Evolutionary conservation across 2,797 vertebrate genomes (phyloP).

Genomic region (Oreortyx pictus): DNA sequence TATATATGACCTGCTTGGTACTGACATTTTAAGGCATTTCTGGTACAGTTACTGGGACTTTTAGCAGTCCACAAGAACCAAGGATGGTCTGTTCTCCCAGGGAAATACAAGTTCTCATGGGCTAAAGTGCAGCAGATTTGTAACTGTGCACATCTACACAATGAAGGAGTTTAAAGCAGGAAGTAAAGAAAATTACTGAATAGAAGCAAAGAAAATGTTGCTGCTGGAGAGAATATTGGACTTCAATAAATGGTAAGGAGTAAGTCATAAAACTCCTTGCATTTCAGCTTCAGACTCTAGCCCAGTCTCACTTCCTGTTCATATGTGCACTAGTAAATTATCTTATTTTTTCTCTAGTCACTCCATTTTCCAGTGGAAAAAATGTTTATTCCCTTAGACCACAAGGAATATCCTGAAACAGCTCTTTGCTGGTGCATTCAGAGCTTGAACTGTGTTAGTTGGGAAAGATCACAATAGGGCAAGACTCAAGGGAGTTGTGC

Average conservation of each 20-base stretch:
- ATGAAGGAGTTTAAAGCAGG: background rate
- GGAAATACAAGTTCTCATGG: background rate
- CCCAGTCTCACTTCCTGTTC: background rate
- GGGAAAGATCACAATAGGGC: constrained; percentile 55
- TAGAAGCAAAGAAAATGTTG: background rate
- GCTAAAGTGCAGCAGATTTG: background rate
- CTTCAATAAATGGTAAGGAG: background rate
- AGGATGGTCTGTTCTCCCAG: background rate
- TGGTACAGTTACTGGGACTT: background rate
- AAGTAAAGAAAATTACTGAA: background rate
- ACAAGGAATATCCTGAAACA: constrained; percentile 24
- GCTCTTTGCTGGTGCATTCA: constrained; percentile 39
- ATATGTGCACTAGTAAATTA: background rate
- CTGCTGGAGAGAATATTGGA: background rate
- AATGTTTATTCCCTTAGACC: constrained; percentile 13
- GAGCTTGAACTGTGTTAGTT: constrained; percentile 40
- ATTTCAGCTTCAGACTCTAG: background rate
- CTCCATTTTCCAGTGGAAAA: constrained; percentile 6
- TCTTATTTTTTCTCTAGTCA: background rate
- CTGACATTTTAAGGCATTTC: background rate
- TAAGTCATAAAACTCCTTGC: background rate
- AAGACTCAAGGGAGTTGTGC: constrained; percentile 52
- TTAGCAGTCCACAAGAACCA: background rate
- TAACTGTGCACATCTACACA: background rate
- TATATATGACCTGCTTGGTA: background rate